Evolutionary conservation across 2,797 vertebrate species (phyloP).

Genomic region (Coilia nasus): DNA sequence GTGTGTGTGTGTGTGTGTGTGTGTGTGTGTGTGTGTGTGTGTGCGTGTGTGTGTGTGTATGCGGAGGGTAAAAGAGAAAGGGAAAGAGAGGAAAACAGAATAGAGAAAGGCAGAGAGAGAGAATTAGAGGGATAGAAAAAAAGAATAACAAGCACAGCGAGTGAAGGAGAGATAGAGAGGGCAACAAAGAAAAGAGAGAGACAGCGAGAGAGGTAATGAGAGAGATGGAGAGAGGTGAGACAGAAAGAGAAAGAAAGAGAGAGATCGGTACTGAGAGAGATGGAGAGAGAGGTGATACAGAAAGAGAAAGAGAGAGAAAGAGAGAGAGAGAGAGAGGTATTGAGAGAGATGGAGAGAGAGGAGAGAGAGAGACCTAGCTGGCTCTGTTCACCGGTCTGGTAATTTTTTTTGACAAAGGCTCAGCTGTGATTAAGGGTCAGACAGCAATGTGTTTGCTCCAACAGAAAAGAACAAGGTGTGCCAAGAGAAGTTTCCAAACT

Average conservation of each 20-base stretch:
- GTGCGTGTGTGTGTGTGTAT: not conserved
- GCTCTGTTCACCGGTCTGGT: not conserved
- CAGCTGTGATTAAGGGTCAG: not conserved
- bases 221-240: not conserved
- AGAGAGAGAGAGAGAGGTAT: not conserved
- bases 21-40: not conserved
- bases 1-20: not conserved
- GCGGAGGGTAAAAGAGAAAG: not conserved
- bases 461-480: not conserved
- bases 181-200: not conserved
- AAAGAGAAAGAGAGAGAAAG: slow-evolving; percentile 33
- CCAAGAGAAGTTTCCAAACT: not conserved
- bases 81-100: not conserved
- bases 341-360: not conserved
- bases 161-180: slow-evolving; percentile 29
- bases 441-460: not conserved
- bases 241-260: not conserved
- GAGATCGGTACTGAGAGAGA: too few relatives aligned
- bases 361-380: not conserved
- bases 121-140: not conserved
- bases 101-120: not conserved
- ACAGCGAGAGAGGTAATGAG: not conserved
- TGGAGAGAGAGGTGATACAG: slow-evolving; percentile 18
- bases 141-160: not conserved
- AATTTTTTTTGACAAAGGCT: not conserved